A percentile compares a stretch with the other conserved stretches of the same genome.
Evolutionary conservation across 1,140 invertebrate species (phyloP).

Genomic region (Chymomyza costata): DNA sequence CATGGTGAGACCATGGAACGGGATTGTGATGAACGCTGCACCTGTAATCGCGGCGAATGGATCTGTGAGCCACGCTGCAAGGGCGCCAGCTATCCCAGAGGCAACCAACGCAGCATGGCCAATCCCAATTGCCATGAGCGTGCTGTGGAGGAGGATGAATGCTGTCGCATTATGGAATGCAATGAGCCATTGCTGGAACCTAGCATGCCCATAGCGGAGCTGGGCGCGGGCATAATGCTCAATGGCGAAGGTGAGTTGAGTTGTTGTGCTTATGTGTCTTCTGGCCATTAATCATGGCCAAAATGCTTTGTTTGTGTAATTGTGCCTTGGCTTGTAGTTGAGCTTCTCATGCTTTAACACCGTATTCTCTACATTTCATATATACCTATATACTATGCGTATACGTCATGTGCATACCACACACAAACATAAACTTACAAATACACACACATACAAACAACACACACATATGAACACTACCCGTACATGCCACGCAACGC

Average conservation of each 20-base stretch:
- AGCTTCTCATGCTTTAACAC: conserved; percentile 43
- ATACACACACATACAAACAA: conserved; percentile 8
- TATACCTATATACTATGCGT: too few relatives aligned
- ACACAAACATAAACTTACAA: conserved; percentile 4
- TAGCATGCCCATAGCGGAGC: conserved; percentile 28
- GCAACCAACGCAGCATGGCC: conserved; percentile 77
- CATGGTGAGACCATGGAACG: conserved; percentile 81
- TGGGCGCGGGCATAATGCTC: neutral
- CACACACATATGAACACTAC: conserved; percentile 6
- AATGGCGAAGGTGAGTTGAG: conserved; percentile 46
- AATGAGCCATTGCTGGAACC: conserved; percentile 46
- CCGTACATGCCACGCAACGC: conserved; percentile 35
- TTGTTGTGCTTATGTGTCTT: too few relatives aligned
- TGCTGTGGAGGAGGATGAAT: conserved; percentile 82
- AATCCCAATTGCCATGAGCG: conserved; percentile 85
- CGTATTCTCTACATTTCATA: conserved; percentile 50
- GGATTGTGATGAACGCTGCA: conserved; percentile 84
- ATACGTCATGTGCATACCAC: conserved; percentile 34
- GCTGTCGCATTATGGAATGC: conserved; percentile 84
- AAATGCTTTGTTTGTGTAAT: conserved; percentile 13
- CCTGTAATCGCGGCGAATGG: conserved; percentile 80
- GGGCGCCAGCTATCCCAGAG: conserved; percentile 79
- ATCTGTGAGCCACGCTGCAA: conserved; percentile 83
- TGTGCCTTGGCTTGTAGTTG: conserved; percentile 22
- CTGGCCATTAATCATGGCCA: neutral